phyloP scores from a whole-genome alignment of 2,797 vertebrate species.

The Rhinoraja longicauda region DNA sequence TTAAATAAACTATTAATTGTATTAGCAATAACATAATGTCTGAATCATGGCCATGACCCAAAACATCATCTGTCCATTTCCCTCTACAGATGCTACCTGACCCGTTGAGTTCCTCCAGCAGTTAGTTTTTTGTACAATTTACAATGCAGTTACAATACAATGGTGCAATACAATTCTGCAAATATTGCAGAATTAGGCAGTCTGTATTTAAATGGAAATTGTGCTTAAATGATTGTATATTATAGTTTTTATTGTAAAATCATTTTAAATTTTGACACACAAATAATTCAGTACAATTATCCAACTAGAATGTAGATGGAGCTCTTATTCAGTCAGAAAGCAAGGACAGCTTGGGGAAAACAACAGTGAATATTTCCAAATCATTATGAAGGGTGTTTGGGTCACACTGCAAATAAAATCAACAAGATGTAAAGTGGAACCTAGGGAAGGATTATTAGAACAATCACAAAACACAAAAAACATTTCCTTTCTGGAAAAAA shows the following conservation, averaged over 20 bases:
- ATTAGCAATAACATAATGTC: background rate
- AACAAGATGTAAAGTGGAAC: background rate
- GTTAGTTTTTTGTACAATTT: too few species aligned
- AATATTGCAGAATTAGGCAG: background rate
- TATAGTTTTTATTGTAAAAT: background rate
- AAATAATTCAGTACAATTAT: constrained; percentile 1
- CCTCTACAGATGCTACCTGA: too few species aligned
- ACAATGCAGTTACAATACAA: background rate
- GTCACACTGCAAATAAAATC: constrained; percentile 19
- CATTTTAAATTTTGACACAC: background rate
- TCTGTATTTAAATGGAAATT: background rate
- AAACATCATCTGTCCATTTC: too few species aligned
- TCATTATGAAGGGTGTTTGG: background rate
- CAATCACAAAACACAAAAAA: background rate
- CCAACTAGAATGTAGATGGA: constrained; percentile 19
- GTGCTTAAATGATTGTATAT: background rate
- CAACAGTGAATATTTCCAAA: background rate
- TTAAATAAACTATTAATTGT: background rate
- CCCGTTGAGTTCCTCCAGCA: too few species aligned
- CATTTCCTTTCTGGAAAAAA: background rate
- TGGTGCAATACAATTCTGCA: too few species aligned
- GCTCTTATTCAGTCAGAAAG: constrained; percentile 14
- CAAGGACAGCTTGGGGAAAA: background rate
- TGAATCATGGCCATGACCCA: too few species aligned
- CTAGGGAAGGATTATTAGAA: constrained; percentile 9